phyloP scores from a whole-genome alignment of 2,888 invertebrate genomes.

The Lepidochrysops patricia region DNA sequence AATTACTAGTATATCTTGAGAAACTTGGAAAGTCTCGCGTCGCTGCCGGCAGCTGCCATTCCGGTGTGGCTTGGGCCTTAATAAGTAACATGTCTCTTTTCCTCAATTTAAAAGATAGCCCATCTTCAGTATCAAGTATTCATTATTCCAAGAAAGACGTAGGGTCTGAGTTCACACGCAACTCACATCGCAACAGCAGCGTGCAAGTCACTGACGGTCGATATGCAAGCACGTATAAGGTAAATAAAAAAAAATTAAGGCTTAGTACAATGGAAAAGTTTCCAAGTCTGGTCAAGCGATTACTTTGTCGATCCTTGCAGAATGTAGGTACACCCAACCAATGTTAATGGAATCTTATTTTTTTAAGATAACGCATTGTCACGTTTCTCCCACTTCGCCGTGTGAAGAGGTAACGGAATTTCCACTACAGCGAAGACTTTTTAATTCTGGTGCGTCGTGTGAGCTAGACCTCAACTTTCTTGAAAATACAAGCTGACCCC shows the following conservation, averaged over 20 bases:
- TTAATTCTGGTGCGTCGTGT: constrained; percentile 32
- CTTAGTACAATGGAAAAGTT: too few species aligned
- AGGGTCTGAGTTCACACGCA: neutral
- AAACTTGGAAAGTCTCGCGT: too few species aligned
- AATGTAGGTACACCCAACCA: too few species aligned
- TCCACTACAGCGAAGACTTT: constrained; percentile 46
- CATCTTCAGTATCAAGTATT: neutral
- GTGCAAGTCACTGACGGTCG: constrained; percentile 48
- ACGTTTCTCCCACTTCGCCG: constrained; percentile 48
- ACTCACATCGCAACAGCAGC: constrained; percentile 27
- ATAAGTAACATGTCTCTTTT: neutral
- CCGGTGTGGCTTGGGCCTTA: too few species aligned
- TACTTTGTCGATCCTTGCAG: too few species aligned
- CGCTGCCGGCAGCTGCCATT: too few species aligned
- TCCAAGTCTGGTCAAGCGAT: too few species aligned
- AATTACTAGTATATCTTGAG: too few species aligned
- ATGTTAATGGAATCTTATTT: neutral
- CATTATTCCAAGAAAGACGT: neutral
- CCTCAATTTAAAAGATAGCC: neutral
- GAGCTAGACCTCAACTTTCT: too few species aligned
- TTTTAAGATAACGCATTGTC: constrained; percentile 45
- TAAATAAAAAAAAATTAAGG: too few species aligned
- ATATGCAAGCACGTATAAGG: constrained; percentile 52
- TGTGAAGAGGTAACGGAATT: constrained; percentile 44
- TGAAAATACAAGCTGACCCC: too few species aligned